These are phyloP conservation scores for Petrolisthes manimaculis DNA, from an alignment of 2,888 invertebrate species.

Conservation along the genomic window DNA sequence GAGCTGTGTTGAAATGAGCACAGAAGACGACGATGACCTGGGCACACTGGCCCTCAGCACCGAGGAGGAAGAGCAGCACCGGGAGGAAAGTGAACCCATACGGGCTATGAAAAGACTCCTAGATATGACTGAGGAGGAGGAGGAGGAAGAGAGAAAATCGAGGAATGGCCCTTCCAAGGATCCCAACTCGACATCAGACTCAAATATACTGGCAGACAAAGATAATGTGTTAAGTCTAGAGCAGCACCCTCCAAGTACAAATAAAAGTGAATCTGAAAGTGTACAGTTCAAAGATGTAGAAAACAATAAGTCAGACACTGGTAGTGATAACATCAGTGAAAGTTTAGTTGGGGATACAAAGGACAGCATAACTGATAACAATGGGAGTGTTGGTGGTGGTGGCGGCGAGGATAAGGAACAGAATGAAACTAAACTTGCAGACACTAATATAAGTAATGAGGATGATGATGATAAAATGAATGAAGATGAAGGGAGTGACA, in stretches of 20 bases:
- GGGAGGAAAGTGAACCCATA: too few species aligned
- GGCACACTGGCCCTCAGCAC: neutral
- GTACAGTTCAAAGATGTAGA: neutral
- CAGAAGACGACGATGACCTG: constrained; percentile 39
- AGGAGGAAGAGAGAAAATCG: neutral
- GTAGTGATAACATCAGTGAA: neutral
- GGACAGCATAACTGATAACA: neutral
- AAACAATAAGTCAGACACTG: neutral
- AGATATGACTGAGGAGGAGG: neutral
- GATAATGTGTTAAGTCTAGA: neutral
- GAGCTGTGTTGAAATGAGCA: constrained; percentile 8
- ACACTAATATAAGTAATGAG: constrained; percentile 41
- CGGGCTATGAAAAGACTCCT: too few species aligned
- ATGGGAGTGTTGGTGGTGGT: neutral
- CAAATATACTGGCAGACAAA: neutral
- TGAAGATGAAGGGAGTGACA: constrained; percentile 48
- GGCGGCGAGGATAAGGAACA: constrained; percentile 22
- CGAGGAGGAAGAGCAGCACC: neutral
- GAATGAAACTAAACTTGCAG: constrained; percentile 30
- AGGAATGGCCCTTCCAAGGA: neutral
- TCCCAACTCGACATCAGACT: neutral
- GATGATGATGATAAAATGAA: constrained; percentile 48
- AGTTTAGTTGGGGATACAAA: neutral
- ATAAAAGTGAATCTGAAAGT: constrained; percentile 2
- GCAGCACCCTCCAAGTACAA: constrained; percentile 1